Evolutionary conservation across 2,888 invertebrate species (phyloP), one percentile per base, ranked within the genome.

Genomic region (Drosophila kanekoi): DNA sequence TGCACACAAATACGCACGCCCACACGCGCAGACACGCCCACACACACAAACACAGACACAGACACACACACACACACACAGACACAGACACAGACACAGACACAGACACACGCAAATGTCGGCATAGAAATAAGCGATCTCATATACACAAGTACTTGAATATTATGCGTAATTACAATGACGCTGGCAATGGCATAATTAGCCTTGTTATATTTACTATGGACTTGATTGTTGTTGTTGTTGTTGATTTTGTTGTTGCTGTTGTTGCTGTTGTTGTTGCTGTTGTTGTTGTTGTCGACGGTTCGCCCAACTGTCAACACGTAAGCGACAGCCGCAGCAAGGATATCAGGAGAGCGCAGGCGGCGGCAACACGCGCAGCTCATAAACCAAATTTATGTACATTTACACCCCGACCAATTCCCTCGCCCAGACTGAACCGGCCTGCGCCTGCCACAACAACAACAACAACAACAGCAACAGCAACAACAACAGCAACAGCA

Each of bases 151-250:
- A 58, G 53, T 59, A 51, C 72, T 66, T 66, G 48, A 48, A 43
- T 77, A 80, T 81, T 81, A 73, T 67, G 77, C 88, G 77, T 82
- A 82, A 82, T 87, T 79, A 86, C 64, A 72, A 74, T 77, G 69
- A 77, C 64, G 72, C 61, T 68, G 59, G 47, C 52, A 63, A 86
- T 81, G 88, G 77, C 82, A 87, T 86, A 82, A 82, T 82, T 87
- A 82, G 82, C 60, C 81, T 53, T 49, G 75, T 73, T 78, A 61
- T 53, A 72, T 77, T 66, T 58, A 61, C 77, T 58, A 61, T 74
- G 41, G 23, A 44, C 51, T 52, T 37, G 38, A 37, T 38, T 2
- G 10, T 43, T 14, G 20, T 32, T 18, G 16, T 33, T 64, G 53
- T 11, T 48, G 44, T 32, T 18, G 16, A 23, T 64, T 48, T 11